Evolutionary conservation across 2,797 vertebrate genomes (phyloP).

Genomic region (Sciurus vulgaris): DNA sequence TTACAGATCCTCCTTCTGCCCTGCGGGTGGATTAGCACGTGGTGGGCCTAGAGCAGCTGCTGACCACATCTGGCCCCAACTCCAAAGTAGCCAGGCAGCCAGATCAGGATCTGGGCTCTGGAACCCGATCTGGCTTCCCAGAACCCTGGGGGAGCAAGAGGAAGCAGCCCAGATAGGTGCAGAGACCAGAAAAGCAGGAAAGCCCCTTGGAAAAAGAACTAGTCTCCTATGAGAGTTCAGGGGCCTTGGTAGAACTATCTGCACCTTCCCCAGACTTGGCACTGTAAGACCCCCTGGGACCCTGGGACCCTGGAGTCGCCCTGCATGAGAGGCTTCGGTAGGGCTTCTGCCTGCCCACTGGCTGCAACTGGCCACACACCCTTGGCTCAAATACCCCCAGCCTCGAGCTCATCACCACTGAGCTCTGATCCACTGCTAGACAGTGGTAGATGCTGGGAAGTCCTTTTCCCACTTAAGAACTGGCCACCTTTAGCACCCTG

Average conservation of each 20-base stretch:
- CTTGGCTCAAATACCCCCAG: background rate
- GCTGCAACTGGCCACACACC: background rate
- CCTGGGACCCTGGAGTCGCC: background rate
- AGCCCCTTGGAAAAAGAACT: background rate
- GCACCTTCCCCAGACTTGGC: background rate
- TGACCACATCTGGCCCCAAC: constrained; percentile 80
- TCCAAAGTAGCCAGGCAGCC: constrained; percentile 64
- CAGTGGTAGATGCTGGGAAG: background rate
- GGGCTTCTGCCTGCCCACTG: background rate
- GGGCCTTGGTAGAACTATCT: background rate
- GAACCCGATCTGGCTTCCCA: background rate
- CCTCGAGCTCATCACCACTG: background rate
- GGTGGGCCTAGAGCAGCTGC: constrained; percentile 75
- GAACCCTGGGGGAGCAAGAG: background rate
- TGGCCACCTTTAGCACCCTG: background rate
- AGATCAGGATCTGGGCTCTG: constrained; percentile 42
- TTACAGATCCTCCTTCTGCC: constrained; percentile 76
- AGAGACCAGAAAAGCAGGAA: background rate
- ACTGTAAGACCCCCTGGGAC: background rate
- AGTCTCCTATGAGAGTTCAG: background rate
- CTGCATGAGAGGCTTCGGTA: background rate
- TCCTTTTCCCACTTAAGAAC: background rate
- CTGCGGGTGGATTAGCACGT: constrained; percentile 68
- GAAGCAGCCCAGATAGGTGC: background rate
- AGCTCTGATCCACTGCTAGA: background rate